Evolutionary conservation across 1,140 invertebrate genomes (phyloP).

Genomic region (Popillia japonica): DNA sequence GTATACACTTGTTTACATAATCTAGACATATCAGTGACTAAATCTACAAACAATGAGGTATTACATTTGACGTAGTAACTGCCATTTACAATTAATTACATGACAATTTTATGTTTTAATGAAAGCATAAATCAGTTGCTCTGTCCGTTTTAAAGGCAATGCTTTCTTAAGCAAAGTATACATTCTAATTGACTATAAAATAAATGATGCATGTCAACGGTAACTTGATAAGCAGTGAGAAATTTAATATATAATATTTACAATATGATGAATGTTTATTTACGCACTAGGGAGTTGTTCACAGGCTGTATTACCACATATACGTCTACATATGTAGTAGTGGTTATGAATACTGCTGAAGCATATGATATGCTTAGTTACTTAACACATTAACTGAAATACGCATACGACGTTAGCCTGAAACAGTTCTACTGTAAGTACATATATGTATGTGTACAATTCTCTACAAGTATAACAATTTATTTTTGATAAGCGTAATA

Average conservation of each 20-base stretch:
- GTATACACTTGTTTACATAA: background rate
- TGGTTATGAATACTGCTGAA: background rate
- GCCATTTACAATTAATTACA: background rate
- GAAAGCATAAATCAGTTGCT: background rate
- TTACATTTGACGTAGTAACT: background rate
- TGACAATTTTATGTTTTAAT: background rate
- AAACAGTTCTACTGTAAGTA: no score
- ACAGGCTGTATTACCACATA: background rate
- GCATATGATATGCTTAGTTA: background rate
- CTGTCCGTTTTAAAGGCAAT: background rate
- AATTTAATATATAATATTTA: background rate
- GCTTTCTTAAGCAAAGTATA: background rate
- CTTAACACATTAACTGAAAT: background rate
- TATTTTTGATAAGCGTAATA: no score
- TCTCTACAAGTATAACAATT: no score
- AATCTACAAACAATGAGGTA: background rate
- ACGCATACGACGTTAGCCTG: background rate
- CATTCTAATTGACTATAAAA: background rate
- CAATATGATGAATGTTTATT: background rate
- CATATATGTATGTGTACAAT: no score
- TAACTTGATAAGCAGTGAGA: background rate
- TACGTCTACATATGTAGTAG: background rate
- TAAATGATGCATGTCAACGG: background rate
- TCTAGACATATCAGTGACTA: background rate
- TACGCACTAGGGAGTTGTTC: background rate